These are phyloP conservation scores for Paralichthys olivaceus DNA, from an alignment of 2,113 vertebrate species.

Conservation along the genomic window DNA sequence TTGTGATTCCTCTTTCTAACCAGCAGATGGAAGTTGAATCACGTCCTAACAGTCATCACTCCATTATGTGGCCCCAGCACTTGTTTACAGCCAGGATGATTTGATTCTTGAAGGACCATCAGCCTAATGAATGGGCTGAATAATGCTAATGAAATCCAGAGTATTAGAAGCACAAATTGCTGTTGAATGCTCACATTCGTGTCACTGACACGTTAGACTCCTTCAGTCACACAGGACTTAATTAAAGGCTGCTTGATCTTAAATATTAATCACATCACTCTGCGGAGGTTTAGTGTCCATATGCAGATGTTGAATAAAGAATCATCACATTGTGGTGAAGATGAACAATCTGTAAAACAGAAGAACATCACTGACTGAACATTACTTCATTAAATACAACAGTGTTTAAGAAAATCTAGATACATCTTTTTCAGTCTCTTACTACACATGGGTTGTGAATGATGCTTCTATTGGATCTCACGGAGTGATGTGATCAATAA, in stretches of 20 bases:
- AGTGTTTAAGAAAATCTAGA: too few species aligned
- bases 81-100: conserved; percentile 59
- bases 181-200: conserved; percentile 27
- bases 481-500: too few species aligned
- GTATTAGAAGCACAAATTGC: conserved; percentile 22
- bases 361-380: too few species aligned
- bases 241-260: conserved; percentile 53
- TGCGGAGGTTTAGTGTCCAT: conserved; percentile 4
- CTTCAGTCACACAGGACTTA: conserved; percentile 21
- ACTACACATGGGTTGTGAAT: too few species aligned
- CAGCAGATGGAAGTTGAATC: conserved; percentile 62
- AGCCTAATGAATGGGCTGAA: conserved; percentile 48
- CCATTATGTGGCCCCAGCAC: not conserved
- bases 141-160: conserved; percentile 54
- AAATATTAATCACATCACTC: conserved; percentile 31
- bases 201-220: conserved; percentile 11
- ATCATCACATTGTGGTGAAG: not conserved
- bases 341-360: not conserved
- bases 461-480: too few species aligned
- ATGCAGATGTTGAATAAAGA: not conserved
- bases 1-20: conserved; percentile 16
- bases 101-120: conserved; percentile 33
- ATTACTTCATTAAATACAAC: too few species aligned
- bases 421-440: too few species aligned
- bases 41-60: not conserved